Conservation (phyloP, 2,113 vertebrate genomes). For the Onychorhynchus coronatus region DNA sequence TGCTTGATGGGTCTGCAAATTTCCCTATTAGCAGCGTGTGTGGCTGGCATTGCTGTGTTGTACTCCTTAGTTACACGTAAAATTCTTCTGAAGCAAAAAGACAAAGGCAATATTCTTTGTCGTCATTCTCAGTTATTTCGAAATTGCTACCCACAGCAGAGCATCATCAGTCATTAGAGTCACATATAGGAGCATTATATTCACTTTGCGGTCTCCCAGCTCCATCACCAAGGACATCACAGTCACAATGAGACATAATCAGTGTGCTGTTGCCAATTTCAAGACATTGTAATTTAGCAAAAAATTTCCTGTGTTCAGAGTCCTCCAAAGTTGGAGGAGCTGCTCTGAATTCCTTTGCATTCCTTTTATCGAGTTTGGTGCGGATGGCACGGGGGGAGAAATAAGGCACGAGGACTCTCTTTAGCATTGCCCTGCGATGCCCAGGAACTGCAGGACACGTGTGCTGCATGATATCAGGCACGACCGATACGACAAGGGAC, state of each 20-base stretch:
- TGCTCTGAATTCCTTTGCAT: not conserved
- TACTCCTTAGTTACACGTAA: conserved; percentile 13
- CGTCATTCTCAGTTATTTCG: conserved; percentile 39
- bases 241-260: conserved; percentile 26
- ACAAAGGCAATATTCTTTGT: conserved; percentile 29
- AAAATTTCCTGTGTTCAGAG: conserved; percentile 1
- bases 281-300: conserved; percentile 38
- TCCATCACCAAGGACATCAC: conserved; percentile 38
- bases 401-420: not conserved
- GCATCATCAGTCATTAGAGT: conserved; percentile 63
- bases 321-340: conserved; percentile 6
- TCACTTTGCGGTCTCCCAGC: conserved; percentile 4
- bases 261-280: not conserved
- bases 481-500: not conserved
- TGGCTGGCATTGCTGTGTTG: not conserved
- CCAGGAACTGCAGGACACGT: not conserved
- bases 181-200: conserved; percentile 35
- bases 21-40: not conserved
- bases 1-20: conserved; percentile 1
- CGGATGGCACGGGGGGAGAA: not conserved
- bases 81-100: conserved; percentile 31
- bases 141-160: conserved; percentile 45
- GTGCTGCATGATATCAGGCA: not conserved
- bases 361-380: not conserved
- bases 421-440: not conserved